phyloP scores from a whole-genome alignment of 2,797 vertebrate genomes.

The Xiphophorus birchmanni region DNA sequence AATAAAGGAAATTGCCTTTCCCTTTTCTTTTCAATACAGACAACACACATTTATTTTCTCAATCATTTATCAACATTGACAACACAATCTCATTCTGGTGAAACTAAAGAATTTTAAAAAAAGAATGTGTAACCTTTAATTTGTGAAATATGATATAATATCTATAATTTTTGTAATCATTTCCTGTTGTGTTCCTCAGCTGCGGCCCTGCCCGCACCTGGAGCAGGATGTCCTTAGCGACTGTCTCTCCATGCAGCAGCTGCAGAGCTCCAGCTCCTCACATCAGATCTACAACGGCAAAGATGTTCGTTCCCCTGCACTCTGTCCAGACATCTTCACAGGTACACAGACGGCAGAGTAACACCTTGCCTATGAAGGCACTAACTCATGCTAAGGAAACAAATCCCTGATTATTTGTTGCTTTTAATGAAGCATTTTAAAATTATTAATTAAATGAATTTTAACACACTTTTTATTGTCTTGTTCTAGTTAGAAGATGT shows the following conservation, averaged over 20 bases:
- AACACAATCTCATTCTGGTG: conserved; percentile 48
- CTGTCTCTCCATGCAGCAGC: conserved; percentile 90
- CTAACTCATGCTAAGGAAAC: conserved; percentile 3
- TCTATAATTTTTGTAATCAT: conserved; percentile 31
- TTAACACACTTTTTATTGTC: background rate
- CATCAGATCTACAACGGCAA: conserved; percentile 89
- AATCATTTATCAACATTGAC: conserved; percentile 63
- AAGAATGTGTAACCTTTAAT: conserved; percentile 35
- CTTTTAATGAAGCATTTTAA: background rate
- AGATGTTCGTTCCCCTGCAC: conserved; percentile 79
- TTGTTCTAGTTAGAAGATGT: background rate
- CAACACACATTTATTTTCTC: conserved; percentile 45
- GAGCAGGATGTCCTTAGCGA: conserved; percentile 89
- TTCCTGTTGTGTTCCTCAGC: conserved; percentile 72
- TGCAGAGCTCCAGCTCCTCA: conserved; percentile 82
- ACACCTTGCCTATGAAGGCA: background rate
- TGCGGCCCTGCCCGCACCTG: conserved; percentile 86
- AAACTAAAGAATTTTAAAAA: conserved; percentile 23
- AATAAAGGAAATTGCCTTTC: conserved; percentile 43
- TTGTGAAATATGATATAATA: conserved; percentile 18
- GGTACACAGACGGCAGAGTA: conserved; percentile 71
- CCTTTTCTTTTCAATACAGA: conserved; percentile 48
- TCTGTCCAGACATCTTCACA: conserved; percentile 90
- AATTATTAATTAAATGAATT: background rate
- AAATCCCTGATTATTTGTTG: background rate